Conservation (phyloP, 2,113 vertebrate genomes). For the Tetrax tetrax region DNA sequence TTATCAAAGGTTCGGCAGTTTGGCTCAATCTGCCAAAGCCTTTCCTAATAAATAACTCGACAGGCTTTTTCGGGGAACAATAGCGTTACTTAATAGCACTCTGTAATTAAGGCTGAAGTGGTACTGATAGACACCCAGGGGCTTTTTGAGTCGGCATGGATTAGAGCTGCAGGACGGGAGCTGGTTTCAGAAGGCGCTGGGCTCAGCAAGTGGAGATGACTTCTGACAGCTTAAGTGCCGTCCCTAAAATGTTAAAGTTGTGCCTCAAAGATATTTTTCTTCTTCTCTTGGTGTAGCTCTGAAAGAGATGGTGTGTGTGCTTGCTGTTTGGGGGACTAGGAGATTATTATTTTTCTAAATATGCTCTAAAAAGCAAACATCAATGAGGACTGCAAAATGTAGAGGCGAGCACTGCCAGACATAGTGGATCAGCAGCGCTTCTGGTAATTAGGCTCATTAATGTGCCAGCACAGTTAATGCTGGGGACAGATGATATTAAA, state of each 20-base stretch:
- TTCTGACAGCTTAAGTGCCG: not conserved
- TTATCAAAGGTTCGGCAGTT: conserved; percentile 32
- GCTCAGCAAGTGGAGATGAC: not conserved
- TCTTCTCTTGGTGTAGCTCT: not conserved
- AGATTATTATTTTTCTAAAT: not conserved
- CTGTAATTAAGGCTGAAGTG: conserved; percentile 20
- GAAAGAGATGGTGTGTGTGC: not conserved
- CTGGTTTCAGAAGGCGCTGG: not conserved
- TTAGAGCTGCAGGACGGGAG: not conserved
- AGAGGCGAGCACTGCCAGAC: not conserved
- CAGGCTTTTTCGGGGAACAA: not conserved
- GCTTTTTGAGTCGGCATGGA: not conserved
- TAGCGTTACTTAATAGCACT: not conserved
- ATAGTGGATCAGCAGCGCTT: not conserved
- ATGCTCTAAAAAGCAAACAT: not conserved
- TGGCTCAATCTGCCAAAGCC: conserved; percentile 1
- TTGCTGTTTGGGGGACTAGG: not conserved
- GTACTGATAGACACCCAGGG: not conserved
- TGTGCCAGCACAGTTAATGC: not conserved
- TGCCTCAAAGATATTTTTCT: not conserved
- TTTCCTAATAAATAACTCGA: conserved; percentile 10
- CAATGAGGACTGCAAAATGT: not conserved
- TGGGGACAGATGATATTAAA: not conserved
- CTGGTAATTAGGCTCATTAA: not conserved
- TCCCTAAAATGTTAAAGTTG: not conserved